A percentile compares a stretch with the other conserved stretches of the same genome.
Conservation (phyloP, 2,113 vertebrate species). For the Erpornis zantholeuca region DNA sequence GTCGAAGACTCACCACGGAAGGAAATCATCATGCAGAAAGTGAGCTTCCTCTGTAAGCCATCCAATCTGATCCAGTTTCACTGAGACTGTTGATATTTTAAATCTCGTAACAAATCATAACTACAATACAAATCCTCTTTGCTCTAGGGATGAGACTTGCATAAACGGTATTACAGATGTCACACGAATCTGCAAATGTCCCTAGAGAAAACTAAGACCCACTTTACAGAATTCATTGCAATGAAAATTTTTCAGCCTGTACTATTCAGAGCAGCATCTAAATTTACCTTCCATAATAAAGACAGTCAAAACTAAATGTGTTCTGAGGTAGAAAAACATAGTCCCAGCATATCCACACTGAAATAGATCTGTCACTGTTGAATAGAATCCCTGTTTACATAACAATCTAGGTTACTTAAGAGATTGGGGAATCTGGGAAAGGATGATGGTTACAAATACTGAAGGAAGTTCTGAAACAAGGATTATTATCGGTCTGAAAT, state of each 20-base stretch:
- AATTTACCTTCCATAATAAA: neutral
- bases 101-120: slow-evolving; percentile 15
- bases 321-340: neutral
- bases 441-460: neutral
- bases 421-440: neutral
- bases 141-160: slow-evolving; percentile 13
- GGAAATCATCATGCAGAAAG: neutral
- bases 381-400: neutral
- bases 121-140: slow-evolving; percentile 52
- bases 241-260: neutral
- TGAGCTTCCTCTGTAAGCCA: neutral
- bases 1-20: neutral
- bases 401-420: neutral
- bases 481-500: neutral
- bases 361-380: neutral
- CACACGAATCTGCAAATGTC: neutral
- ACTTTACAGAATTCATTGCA: neutral
- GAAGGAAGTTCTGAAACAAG: neutral
- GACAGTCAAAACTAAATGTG: neutral
- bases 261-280: neutral
- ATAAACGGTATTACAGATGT: neutral
- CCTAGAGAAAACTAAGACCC: neutral
- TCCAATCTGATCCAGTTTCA: slow-evolving; percentile 3
- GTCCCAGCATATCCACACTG: neutral
- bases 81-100: neutral